These are phyloP conservation scores for Felis catus DNA, from an alignment of 2,113 vertebrate species.

Conservation along the genomic window F.catus_Fca126_mat1.0 CM031412.1:30145001-30145500, in stretches of 20 bases:
- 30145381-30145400: conserved; percentile 48
- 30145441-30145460: too few species aligned
- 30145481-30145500: too few species aligned
- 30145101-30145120: neutral
- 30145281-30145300: conserved; percentile 33
- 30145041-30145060: neutral
- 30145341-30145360: conserved; percentile 39
- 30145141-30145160: neutral
- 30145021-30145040: neutral
- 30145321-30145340: conserved; percentile 51
- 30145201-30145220: neutral
- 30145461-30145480: too few species aligned
- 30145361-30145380: conserved; percentile 41
- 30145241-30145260: conserved; percentile 20
- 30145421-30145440: too few species aligned
- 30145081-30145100: neutral
- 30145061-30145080: neutral
- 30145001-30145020: neutral
- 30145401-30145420: too few species aligned
- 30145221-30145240: neutral
- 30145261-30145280: conserved; percentile 51
- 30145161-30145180: neutral
- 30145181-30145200: neutral
- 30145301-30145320: conserved; percentile 13
- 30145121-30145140: neutral